Conservation (phyloP, 2,888 invertebrate genomes). For the Ennomos erosarius region DNA sequence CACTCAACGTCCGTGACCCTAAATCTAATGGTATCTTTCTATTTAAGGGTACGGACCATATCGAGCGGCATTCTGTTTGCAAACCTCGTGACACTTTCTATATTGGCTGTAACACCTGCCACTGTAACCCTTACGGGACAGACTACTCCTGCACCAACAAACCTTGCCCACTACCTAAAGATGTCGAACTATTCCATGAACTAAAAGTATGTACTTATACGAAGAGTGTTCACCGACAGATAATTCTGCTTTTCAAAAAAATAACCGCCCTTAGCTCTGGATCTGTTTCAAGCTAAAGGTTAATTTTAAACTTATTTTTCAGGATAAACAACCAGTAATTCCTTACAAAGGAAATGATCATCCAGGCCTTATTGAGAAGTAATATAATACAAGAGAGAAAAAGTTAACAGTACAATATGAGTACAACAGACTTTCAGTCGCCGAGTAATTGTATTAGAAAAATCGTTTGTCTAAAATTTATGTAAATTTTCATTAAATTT, state of each 20-base stretch:
- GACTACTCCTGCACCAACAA: constrained; percentile 78
- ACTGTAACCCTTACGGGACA: constrained; percentile 70
- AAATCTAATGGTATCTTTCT: background rate
- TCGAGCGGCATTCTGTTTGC: constrained; percentile 72
- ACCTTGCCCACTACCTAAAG: constrained; percentile 71
- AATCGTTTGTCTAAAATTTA: no score
- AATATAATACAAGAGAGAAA: background rate
- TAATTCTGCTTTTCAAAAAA: no score
- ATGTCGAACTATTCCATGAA: constrained; percentile 75
- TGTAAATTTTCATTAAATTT: no score
- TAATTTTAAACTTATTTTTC: constrained; percentile 48
- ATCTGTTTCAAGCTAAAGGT: no score
- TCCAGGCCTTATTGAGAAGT: constrained; percentile 41
- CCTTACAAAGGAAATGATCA: constrained; percentile 47
- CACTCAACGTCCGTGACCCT: no score
- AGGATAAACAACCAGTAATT: constrained; percentile 72
- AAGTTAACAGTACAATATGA: no score
- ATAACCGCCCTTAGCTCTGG: no score
- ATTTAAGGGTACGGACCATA: constrained; percentile 67
- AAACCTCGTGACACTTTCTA: constrained; percentile 68
- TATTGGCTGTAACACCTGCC: constrained; percentile 76
- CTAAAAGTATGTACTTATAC: constrained; percentile 55
- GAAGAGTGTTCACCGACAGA: background rate
- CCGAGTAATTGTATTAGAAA: no score
- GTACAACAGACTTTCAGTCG: no score